These are phyloP conservation scores for Eilema griseolum DNA, from an alignment of 2,888 invertebrate genomes.

Conservation along the genomic window DNA sequence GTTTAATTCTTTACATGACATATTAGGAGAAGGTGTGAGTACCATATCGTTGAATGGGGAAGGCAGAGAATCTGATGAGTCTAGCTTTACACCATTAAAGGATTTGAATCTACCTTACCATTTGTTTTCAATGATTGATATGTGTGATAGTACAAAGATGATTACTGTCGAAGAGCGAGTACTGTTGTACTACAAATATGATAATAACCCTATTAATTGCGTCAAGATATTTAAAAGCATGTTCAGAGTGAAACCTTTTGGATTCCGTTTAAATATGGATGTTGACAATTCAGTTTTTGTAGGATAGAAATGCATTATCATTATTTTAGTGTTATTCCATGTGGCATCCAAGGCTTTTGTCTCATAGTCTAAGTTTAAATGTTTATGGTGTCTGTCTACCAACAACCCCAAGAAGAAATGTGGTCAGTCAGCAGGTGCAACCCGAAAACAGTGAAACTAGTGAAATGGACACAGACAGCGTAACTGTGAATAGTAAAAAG, in stretches of 20 bases:
- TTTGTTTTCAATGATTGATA: slow-evolving; percentile 97
- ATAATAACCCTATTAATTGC: slow-evolving; percentile 98
- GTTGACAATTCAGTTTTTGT: neutral
- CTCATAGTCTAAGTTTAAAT: too few relatives aligned
- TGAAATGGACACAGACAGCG: too few relatives aligned
- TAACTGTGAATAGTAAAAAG: too few relatives aligned
- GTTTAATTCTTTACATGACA: slow-evolving; percentile 91
- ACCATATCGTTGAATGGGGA: slow-evolving; percentile 97
- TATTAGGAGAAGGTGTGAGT: slow-evolving; percentile 96
- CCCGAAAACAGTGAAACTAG: too few relatives aligned
- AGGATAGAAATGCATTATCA: neutral
- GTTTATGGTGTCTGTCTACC: too few relatives aligned
- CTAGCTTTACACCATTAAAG: slow-evolving; percentile 95
- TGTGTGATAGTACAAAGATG: slow-evolving; percentile 98
- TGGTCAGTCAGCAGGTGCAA: too few relatives aligned
- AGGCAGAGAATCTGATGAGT: slow-evolving; percentile 94
- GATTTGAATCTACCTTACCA: slow-evolving; percentile 95
- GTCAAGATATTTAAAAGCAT: slow-evolving; percentile 98
- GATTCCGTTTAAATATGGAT: slow-evolving; percentile 89
- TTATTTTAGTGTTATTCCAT: too few relatives aligned
- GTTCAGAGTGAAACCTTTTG: slow-evolving; percentile 94
- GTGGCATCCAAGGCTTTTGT: too few relatives aligned
- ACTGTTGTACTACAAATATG: slow-evolving; percentile 98
- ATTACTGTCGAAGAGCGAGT: slow-evolving; percentile 96
- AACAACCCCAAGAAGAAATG: too few relatives aligned